Percentiles rank a stretch among this genome's conserved stretches.
phyloP scores from a whole-genome alignment of 2,113 vertebrate genomes.

The Campylomormyrus numenius region DNA sequence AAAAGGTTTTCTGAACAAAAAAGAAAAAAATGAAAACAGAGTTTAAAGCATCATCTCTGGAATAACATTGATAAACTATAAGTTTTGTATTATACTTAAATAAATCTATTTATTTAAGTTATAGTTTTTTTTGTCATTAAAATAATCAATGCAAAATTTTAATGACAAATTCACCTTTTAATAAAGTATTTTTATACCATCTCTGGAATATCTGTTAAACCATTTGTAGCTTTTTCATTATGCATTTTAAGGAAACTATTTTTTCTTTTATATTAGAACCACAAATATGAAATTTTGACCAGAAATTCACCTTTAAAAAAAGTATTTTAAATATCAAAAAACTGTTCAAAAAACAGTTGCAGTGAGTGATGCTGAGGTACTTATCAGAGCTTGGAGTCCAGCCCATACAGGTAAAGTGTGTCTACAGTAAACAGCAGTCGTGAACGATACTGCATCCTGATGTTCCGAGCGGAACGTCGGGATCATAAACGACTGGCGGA shows the following conservation, averaged over 20 bases:
- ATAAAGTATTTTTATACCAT: background rate
- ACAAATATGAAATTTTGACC: background rate
- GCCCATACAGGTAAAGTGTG: background rate
- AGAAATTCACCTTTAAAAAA: background rate
- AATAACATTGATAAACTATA: background rate
- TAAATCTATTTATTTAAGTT: no score
- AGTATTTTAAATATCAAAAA: constrained; percentile 1
- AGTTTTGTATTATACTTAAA: background rate
- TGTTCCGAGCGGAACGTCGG: background rate
- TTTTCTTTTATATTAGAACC: background rate
- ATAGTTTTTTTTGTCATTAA: background rate
- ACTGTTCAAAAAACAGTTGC: background rate
- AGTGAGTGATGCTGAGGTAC: background rate
- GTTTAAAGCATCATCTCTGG: background rate
- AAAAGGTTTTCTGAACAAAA: background rate
- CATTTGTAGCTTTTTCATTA: background rate
- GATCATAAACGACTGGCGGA: background rate
- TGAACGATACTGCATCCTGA: background rate
- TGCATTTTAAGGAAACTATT: background rate
- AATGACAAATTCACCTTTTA: background rate
- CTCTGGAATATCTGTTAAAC: background rate
- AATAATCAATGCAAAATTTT: background rate
- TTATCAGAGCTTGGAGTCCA: background rate
- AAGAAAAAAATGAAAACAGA: background rate
- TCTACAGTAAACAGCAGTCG: background rate